These are phyloP conservation scores for Gryllus longicercus DNA, from an alignment of 2,888 invertebrate genomes.

Conservation along the genomic window DNA sequence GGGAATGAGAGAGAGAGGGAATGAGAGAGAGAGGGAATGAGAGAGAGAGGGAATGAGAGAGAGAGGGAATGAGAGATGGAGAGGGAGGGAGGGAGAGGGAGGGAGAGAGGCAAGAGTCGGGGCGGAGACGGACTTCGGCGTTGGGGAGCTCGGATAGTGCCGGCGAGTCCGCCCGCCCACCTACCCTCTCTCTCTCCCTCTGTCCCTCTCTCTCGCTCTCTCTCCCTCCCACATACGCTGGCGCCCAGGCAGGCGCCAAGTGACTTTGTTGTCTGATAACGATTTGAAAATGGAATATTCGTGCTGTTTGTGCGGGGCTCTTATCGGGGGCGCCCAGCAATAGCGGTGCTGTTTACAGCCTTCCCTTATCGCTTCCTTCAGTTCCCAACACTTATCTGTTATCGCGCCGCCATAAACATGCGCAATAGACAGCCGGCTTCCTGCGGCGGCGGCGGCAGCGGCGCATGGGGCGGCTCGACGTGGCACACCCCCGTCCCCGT, in stretches of 20 bases:
- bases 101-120: background rate
- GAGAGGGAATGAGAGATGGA: background rate
- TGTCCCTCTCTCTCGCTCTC: too few relatives aligned
- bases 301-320: constrained; percentile 45
- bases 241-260: constrained; percentile 37
- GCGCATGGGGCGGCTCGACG: background rate
- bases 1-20: background rate
- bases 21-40: background rate
- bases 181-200: background rate
- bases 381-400: constrained; percentile 27
- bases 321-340: constrained; percentile 37
- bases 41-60: background rate
- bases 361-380: constrained; percentile 35
- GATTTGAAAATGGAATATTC: constrained; percentile 51
- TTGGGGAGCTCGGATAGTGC: background rate
- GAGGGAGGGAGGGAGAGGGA: background rate
- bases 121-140: background rate
- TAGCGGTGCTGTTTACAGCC: constrained; percentile 37
- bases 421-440: constrained; percentile 33
- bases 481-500: background rate
- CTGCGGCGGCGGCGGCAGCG: constrained; percentile 21
- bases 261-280: constrained; percentile 46
- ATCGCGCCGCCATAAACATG: constrained; percentile 36
- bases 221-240: too few relatives aligned
- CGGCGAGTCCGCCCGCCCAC: background rate